phyloP scores from a whole-genome alignment of 1,140 invertebrate genomes.

The Zaprionus inermis region DNA sequence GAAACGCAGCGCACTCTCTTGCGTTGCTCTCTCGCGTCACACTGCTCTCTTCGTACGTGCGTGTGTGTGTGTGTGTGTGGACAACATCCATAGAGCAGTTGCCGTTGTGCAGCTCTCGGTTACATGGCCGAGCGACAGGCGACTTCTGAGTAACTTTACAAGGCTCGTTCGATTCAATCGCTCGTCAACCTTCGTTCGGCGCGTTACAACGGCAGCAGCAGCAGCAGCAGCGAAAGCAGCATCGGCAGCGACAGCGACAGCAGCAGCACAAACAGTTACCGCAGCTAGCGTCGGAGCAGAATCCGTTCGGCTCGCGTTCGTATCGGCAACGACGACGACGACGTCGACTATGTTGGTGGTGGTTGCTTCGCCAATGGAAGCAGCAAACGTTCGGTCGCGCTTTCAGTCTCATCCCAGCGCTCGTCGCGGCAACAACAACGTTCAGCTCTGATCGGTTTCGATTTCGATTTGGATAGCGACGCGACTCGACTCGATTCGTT shows the following conservation, averaged over 20 bases:
- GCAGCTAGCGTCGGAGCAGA: constrained; percentile 19
- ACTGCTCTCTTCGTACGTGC: constrained; percentile 37
- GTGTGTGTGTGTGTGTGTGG: constrained; percentile 1
- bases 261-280: constrained; percentile 14
- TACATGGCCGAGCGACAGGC: constrained; percentile 41
- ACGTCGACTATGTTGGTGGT: constrained; percentile 24
- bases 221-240: constrained; percentile 15
- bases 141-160: constrained; percentile 61
- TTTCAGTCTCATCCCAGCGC: constrained; percentile 72
- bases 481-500: no score
- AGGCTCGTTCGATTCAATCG: constrained; percentile 67
- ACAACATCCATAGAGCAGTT: constrained; percentile 31
- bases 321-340: not conserved
- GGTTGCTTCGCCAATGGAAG: constrained; percentile 41
- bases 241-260: not conserved
- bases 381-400: constrained; percentile 30
- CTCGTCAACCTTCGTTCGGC: constrained; percentile 72
- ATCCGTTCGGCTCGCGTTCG: constrained; percentile 47
- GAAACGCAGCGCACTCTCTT: constrained; percentile 5
- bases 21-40: not conserved
- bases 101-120: constrained; percentile 30
- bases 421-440: constrained; percentile 62
- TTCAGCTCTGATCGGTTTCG: constrained; percentile 23
- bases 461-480: constrained; percentile 36
- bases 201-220: constrained; percentile 61